Evolutionary conservation across 2,797 vertebrate species (phyloP).

Genomic region (Garrulus glandarius): DNA sequence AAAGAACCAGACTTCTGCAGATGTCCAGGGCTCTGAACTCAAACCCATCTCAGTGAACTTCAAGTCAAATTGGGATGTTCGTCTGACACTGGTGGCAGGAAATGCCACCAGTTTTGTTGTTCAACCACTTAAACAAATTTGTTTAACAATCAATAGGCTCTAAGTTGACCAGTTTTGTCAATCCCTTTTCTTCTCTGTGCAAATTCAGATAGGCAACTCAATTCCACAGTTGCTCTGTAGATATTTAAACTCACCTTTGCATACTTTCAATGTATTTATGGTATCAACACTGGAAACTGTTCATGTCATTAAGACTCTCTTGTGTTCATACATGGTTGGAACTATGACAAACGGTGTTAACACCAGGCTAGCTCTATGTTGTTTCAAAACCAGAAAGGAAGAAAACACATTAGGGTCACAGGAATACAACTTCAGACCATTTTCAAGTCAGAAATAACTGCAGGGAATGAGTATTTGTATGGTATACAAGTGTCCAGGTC

Average conservation of each 20-base stretch:
- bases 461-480: background rate
- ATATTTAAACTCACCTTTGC: background rate
- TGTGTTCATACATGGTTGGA: background rate
- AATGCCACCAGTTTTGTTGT: background rate
- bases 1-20: background rate
- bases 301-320: background rate
- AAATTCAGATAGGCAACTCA: background rate
- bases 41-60: background rate
- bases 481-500: background rate
- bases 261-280: background rate
- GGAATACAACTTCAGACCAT: background rate
- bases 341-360: background rate
- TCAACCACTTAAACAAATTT: background rate
- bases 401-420: background rate
- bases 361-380: background rate
- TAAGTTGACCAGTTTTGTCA: background rate
- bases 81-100: background rate
- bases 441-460: background rate
- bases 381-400: background rate
- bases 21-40: background rate
- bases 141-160: background rate
- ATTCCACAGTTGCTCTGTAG: background rate
- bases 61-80: background rate
- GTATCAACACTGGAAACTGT: background rate
- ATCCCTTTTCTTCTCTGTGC: background rate